Conservation (phyloP, 2,888 invertebrate species). For the Pocota personata region DNA sequence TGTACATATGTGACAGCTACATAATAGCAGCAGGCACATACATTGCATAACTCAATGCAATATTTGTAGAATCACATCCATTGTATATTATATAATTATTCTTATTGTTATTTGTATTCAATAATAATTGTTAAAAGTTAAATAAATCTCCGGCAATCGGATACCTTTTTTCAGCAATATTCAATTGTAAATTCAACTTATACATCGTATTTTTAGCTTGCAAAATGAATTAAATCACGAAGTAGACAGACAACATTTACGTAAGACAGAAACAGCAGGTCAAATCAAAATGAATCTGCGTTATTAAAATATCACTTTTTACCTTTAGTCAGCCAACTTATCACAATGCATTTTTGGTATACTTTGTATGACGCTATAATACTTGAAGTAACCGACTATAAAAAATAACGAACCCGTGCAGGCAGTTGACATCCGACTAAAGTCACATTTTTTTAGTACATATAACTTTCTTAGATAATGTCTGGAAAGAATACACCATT, state of each 20-base stretch:
- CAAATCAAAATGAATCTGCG: too few species aligned
- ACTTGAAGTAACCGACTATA: neutral
- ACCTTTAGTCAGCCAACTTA: neutral
- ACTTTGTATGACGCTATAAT: neutral
- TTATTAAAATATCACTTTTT: neutral
- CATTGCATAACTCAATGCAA: neutral
- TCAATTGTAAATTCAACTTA: too few species aligned
- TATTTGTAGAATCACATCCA: too few species aligned
- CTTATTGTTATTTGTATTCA: neutral
- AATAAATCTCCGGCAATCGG: neutral
- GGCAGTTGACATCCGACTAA: slow-evolving; percentile 12
- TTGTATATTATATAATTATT: neutral
- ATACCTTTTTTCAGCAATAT: neutral
- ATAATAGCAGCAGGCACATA: neutral
- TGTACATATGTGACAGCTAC: too few species aligned
- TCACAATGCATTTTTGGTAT: neutral
- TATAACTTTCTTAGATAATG: neutral
- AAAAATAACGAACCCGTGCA: neutral
- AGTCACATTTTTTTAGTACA: neutral
- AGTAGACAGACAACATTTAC: too few species aligned
- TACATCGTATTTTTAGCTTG: neutral
- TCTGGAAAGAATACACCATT: neutral
- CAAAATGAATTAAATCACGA: neutral
- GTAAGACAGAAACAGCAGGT: too few species aligned
- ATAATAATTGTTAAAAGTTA: neutral